phyloP scores from a whole-genome alignment of 2,113 vertebrate genomes.

The western clawed frog (Xenopus tropicalis) region DNA sequence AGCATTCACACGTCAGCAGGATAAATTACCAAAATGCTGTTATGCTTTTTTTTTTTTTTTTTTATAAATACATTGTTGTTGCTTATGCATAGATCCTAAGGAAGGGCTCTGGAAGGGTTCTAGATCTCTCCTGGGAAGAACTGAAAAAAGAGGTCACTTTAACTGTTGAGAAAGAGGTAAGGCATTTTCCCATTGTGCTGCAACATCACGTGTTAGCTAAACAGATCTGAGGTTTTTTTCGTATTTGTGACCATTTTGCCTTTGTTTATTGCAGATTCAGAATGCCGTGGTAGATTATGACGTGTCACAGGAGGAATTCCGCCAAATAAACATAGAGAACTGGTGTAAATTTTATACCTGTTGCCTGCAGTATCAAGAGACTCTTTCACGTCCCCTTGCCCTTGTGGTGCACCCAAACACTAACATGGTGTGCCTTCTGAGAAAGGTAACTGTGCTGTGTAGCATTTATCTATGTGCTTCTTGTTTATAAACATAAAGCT shows the following conservation, averaged over 20 bases:
- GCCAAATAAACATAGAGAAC: slow-evolving; percentile 87
- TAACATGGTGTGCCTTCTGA: slow-evolving; percentile 82
- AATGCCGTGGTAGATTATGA: slow-evolving; percentile 85
- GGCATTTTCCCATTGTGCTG: not conserved
- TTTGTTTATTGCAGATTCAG: slow-evolving; percentile 69
- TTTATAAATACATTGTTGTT: too few relatives aligned
- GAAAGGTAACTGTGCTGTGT: slow-evolving; percentile 70
- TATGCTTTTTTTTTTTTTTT: too few relatives aligned
- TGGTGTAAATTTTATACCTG: slow-evolving; percentile 95
- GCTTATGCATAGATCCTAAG: slow-evolving; percentile 77
- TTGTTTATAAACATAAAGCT: too few relatives aligned
- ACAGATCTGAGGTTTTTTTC: too few relatives aligned
- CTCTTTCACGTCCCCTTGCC: slow-evolving; percentile 77
- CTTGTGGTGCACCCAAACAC: slow-evolving; percentile 76
- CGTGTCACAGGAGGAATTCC: slow-evolving; percentile 88
- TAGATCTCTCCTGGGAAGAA: slow-evolving; percentile 78
- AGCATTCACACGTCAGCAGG: too few relatives aligned
- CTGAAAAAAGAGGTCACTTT: slow-evolving; percentile 89
- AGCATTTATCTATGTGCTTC: too few relatives aligned
- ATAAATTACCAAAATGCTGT: too few relatives aligned
- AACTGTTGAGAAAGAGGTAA: slow-evolving; percentile 85
- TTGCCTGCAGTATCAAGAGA: slow-evolving; percentile 92
- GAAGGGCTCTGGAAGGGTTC: slow-evolving; percentile 68
- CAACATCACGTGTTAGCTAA: too few relatives aligned
- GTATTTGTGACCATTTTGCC: not conserved